phyloP scores from a whole-genome alignment of 2,113 vertebrate genomes.

The Pyrgilauda ruficollis region DNA sequence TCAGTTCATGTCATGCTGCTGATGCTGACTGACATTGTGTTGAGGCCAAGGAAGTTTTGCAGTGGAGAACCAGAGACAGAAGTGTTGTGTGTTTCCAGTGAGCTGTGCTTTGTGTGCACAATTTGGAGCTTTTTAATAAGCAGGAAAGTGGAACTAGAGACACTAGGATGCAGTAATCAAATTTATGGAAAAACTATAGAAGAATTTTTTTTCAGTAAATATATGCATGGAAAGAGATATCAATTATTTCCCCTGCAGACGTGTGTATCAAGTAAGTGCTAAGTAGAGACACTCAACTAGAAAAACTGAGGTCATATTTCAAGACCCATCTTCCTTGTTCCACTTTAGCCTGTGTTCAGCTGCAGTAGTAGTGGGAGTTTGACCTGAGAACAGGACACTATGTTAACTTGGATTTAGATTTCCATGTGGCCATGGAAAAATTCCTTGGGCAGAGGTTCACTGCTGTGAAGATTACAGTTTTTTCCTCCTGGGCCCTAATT shows the following conservation, averaged over 20 bases:
- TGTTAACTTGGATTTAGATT: not conserved
- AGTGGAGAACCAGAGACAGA: not conserved
- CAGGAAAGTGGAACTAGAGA: not conserved
- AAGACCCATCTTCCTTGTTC: not conserved
- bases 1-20: not conserved
- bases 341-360: not conserved
- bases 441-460: not conserved
- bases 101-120: not conserved
- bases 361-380: not conserved
- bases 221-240: not conserved
- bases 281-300: not conserved
- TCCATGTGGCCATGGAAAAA: not conserved
- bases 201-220: not conserved
- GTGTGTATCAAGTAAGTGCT: not conserved
- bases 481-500: not conserved
- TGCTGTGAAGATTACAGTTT: not conserved
- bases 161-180: not conserved
- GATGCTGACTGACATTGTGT: not conserved
- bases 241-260: not conserved
- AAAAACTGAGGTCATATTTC: not conserved
- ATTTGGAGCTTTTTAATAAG: not conserved
- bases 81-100: not conserved
- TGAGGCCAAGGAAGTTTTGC: not conserved
- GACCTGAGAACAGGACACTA: not conserved
- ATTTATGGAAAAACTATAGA: not conserved